A percentile compares a stretch with the other conserved stretches of the same genome.
phyloP scores from a whole-genome alignment of 2,113 vertebrate genomes.

The Nematolebias whitei region DNA sequence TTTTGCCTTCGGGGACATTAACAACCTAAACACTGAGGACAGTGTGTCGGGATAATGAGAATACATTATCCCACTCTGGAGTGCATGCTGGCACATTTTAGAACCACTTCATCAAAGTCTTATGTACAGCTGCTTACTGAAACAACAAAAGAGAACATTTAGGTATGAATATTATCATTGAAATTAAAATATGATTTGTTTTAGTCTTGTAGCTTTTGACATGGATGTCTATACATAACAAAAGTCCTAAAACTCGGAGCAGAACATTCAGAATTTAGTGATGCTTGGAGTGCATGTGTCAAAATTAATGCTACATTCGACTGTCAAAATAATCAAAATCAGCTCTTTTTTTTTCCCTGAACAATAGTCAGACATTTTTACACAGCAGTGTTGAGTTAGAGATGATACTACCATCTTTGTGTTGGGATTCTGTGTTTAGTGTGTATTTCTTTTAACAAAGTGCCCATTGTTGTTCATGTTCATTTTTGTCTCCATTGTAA shows the following conservation, averaged over 20 bases:
- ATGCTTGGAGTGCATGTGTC: neutral
- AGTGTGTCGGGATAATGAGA: constrained; percentile 27
- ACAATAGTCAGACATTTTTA: neutral
- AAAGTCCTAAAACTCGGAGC: neutral
- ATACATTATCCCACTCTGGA: constrained; percentile 19
- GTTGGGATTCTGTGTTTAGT: neutral
- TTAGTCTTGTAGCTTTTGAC: neutral
- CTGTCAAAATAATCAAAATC: neutral
- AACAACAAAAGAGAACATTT: neutral
- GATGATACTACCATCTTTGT: neutral
- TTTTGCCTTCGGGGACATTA: constrained; percentile 14
- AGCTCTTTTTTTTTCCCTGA: too few relatives aligned
- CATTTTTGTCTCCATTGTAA: neutral
- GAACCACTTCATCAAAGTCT: constrained; percentile 1
- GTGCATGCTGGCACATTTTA: constrained; percentile 18
- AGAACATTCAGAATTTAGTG: too few relatives aligned
- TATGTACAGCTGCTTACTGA: neutral
- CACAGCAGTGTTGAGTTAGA: neutral
- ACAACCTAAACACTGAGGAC: constrained; percentile 18
- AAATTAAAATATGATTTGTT: neutral
- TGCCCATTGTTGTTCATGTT: too few relatives aligned
- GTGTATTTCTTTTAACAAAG: too few relatives aligned
- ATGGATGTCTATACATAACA: neutral
- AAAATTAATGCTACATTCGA: too few relatives aligned
- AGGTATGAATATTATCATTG: neutral